phyloP scores from a whole-genome alignment of 2,797 vertebrate genomes.

The Anabas testudineus region DNA sequence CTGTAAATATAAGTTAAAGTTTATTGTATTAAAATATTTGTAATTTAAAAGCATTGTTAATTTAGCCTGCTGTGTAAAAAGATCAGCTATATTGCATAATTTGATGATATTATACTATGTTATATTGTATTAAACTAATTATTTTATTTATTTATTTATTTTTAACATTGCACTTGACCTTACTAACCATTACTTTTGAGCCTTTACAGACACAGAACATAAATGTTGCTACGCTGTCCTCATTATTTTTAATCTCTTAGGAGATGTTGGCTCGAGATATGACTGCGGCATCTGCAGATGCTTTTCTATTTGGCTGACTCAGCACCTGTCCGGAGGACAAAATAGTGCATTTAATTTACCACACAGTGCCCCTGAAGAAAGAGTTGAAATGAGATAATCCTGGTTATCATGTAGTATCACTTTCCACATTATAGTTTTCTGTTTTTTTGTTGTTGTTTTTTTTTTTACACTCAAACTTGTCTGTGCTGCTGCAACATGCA shows the following conservation, averaged over 20 bases:
- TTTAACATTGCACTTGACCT: neutral
- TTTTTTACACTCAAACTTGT: no score
- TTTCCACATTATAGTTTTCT: no score
- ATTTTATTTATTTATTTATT: no score
- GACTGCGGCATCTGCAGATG: slow-evolving; percentile 13
- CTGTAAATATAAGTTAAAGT: no score
- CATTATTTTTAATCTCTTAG: neutral
- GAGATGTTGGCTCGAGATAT: neutral
- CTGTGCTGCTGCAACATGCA: no score
- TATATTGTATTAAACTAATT: neutral
- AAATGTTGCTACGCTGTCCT: neutral
- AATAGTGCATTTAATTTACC: slow-evolving; percentile 8
- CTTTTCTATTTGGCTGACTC: slow-evolving; percentile 20
- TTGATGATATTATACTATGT: neutral
- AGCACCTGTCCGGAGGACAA: slow-evolving; percentile 5
- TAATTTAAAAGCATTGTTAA: no score
- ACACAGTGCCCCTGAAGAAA: neutral
- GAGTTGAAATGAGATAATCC: neutral
- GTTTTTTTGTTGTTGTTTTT: no score
- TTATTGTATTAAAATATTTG: neutral
- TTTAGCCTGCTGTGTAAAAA: neutral
- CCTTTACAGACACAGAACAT: neutral
- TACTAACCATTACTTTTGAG: neutral
- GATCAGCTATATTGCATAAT: neutral
- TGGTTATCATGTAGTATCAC: neutral